Percentiles rank a stretch among this genome's conserved stretches.
Evolutionary conservation across 2,888 invertebrate genomes (phyloP).

Genomic region (Encarsia formosa): DNA sequence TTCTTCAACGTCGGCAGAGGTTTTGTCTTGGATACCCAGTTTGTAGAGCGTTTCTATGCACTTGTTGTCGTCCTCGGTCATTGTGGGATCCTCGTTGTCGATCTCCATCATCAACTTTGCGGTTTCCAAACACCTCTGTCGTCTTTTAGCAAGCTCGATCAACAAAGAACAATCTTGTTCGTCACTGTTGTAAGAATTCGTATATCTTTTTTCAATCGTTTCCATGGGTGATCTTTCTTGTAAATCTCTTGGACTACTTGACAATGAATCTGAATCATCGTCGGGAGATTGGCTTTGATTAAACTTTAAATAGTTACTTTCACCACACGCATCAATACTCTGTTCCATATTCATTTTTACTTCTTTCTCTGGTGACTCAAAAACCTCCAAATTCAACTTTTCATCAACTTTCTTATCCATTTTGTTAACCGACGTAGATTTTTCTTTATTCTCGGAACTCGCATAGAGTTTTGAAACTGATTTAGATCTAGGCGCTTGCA

Average conservation of each 20-base stretch:
- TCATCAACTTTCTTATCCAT: neutral
- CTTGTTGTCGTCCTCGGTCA: slow-evolving; percentile 16
- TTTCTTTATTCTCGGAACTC: neutral
- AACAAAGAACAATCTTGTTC: slow-evolving; percentile 28
- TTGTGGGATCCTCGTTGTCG: slow-evolving; percentile 26
- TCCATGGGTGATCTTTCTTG: neutral
- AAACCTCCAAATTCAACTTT: neutral
- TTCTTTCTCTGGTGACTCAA: neutral
- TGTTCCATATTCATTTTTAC: neutral
- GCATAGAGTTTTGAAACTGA: slow-evolving; percentile 10
- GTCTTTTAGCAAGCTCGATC: slow-evolving; percentile 38
- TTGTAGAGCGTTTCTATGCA: slow-evolving; percentile 21
- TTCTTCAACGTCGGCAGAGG: slow-evolving; percentile 18
- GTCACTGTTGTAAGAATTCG: neutral
- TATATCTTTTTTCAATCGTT: neutral
- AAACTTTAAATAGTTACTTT: neutral
- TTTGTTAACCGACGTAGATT: neutral
- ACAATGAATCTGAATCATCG: neutral
- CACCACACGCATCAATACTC: neutral
- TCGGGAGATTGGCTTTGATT: neutral
- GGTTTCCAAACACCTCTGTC: slow-evolving; percentile 44
- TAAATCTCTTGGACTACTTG: neutral
- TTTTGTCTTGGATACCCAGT: slow-evolving; percentile 21
- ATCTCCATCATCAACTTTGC: slow-evolving; percentile 41
- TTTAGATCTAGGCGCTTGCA: slow-evolving; percentile 17